These are phyloP conservation scores for Vanessa atalanta DNA, from an alignment of 1,140 invertebrate species.

Conservation along the genomic window DNA sequence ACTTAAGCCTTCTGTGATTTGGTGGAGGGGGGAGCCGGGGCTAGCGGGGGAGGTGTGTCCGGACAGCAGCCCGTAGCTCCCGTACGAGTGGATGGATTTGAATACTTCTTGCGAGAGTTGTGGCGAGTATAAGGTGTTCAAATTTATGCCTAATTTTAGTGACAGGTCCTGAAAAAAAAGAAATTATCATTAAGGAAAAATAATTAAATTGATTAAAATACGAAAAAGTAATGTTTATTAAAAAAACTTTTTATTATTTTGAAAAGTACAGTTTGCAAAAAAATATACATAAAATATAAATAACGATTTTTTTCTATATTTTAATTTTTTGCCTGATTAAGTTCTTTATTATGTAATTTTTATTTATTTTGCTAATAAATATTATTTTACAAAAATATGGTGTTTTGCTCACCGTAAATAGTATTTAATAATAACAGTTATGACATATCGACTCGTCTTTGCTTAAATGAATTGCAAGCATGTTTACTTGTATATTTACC, in stretches of 20 bases:
- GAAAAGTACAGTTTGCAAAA: no score
- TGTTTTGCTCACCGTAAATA: not conserved
- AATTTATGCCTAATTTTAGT: conserved; percentile 64
- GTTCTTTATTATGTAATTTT: no score
- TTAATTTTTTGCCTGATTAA: no score
- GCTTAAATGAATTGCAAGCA: no score
- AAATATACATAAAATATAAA: no score
- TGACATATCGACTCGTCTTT: no score
- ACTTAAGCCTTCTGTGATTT: conserved; percentile 82
- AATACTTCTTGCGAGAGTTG: conserved; percentile 65
- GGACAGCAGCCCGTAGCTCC: conserved; percentile 51
- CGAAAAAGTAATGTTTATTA: no score
- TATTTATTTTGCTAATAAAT: no score
- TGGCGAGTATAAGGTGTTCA: conserved; percentile 53
- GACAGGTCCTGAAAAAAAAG: conserved; percentile 59
- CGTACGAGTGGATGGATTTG: conserved; percentile 55
- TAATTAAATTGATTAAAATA: not conserved
- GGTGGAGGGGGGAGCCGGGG: conserved; percentile 70
- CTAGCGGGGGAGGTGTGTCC: conserved; percentile 61
- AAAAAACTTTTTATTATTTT: no score
- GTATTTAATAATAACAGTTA: not conserved
- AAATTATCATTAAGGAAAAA: not conserved
- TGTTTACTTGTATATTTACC: conserved; percentile 15
- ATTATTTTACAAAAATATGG: no score
- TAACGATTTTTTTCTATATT: no score